Base-by-base conservation (phyloP, 2,113 vertebrate genomes). In the Bolborhynchus lineola region DNA sequence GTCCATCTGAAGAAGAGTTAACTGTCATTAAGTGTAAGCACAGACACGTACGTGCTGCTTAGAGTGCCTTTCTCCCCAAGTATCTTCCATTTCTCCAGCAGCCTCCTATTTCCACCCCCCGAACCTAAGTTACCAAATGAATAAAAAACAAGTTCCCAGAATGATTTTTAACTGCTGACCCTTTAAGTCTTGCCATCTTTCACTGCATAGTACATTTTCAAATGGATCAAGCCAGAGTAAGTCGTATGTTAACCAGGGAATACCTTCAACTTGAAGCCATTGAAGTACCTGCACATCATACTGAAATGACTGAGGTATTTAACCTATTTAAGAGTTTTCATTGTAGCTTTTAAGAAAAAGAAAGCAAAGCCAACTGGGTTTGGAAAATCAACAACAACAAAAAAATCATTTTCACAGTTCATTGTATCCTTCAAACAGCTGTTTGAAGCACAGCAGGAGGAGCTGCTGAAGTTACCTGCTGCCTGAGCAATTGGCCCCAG, bases 41-140 rank as follows among this genome's bases (percentile, higher is more conserved):
- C 23, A 62, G 37, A 67, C 20, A 76, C 19, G 18, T 29, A 46
- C 14, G 83, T 29, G 8, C 47, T 80, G 28, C 18, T n/a, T 46
- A 28, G 18, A 39, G 33, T 35, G 15, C 15, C 33, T 57, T 41
- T 77, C 37, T 60, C 31, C 67, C 5, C 20, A 89, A 16, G 3
- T 44, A 64, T 26, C 35, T 75, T 79, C 18, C 13, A 35, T 52
- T 96, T 78, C 50, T 81, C 21, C 64, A 70, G 21, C 28, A 76
- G 6, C 6, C 9, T 50, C 7, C 13, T 84, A 7, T 57, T 31
- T 5, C 1, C 0, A 5, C 4, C 31, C 8, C 2, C 1, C 16
- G 85, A 83, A 65, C 23, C 8, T 24, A 49, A 10, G 10, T 57
- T 79, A 18, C 75, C 1, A 6, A 83, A 55, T 3, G 5, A 86